phyloP scores from a whole-genome alignment of 2,113 vertebrate genomes.

The Abramis brama region DNA sequence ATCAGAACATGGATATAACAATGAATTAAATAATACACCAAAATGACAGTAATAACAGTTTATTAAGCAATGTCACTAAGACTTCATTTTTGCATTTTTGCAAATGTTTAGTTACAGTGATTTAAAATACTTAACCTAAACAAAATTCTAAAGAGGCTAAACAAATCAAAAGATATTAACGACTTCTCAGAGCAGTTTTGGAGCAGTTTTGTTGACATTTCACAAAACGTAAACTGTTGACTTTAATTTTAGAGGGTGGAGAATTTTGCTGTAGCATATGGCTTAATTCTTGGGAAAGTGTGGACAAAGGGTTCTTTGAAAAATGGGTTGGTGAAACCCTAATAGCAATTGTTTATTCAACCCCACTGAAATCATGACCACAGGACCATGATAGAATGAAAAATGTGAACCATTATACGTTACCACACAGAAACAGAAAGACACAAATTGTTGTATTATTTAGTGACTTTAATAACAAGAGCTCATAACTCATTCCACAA shows the following conservation, averaged over 20 bases:
- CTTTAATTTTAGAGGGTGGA: background rate
- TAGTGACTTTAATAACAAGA: constrained; percentile 47
- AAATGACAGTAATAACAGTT: constrained; percentile 2
- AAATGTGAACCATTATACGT: background rate
- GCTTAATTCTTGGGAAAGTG: background rate
- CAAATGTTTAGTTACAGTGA: background rate
- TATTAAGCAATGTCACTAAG: background rate
- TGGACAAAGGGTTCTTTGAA: background rate
- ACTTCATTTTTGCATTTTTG: background rate
- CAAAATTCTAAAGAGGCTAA: background rate
- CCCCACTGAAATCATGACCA: background rate
- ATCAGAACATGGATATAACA: constrained; percentile 2
- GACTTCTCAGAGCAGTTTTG: background rate
- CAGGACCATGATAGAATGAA: background rate
- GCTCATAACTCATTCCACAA: background rate
- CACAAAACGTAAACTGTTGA: background rate
- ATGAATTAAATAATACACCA: background rate
- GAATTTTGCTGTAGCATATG: background rate
- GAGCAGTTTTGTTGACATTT: background rate
- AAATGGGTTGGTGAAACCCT: background rate
- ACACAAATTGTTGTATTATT: constrained; percentile 34
- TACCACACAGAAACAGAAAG: background rate
- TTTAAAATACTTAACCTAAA: background rate
- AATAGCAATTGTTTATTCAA: too few relatives aligned
- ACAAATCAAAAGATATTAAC: background rate